Evolutionary conservation across 2,888 invertebrate species (phyloP).

Genomic region (Sepioteuthis lessoniana): DNA sequence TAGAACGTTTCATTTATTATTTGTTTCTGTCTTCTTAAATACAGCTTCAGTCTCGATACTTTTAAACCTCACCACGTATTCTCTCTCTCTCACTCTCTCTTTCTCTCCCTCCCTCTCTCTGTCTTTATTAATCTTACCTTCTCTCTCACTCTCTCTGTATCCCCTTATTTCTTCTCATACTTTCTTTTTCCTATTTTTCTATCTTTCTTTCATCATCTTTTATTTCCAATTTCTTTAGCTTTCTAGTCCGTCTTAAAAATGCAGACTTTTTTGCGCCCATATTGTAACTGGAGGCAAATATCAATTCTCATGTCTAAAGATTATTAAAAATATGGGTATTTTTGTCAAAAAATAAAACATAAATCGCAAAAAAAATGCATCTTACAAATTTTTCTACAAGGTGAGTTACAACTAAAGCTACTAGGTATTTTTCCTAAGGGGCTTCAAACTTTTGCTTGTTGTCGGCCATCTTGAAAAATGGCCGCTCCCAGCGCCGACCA

Average conservation of each 20-base stretch:
- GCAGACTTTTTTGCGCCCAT: not conserved
- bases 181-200: not conserved
- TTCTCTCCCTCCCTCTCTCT: too few relatives aligned
- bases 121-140: too few relatives aligned
- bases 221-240: too few relatives aligned
- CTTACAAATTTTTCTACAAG: not conserved
- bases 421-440: not conserved
- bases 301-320: constrained; percentile 33
- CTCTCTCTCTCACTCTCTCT: too few relatives aligned
- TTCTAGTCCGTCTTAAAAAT: not conserved
- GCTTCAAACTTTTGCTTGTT: not conserved
- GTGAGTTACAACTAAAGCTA: not conserved
- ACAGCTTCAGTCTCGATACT: too few relatives aligned
- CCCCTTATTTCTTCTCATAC: not conserved
- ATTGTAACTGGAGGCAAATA: not conserved
- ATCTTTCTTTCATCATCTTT: not conserved
- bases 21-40: too few relatives aligned
- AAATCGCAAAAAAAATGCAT: not conserved
- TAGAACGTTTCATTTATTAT: too few relatives aligned
- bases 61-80: too few relatives aligned
- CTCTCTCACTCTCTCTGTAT: not conserved
- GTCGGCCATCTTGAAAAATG: not conserved
- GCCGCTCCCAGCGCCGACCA: not conserved
- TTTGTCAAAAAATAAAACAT: not conserved
- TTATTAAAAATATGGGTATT: constrained; percentile 24